phyloP scores from a whole-genome alignment of 2,888 invertebrate species.

The Stegana nigrithorax region DNA sequence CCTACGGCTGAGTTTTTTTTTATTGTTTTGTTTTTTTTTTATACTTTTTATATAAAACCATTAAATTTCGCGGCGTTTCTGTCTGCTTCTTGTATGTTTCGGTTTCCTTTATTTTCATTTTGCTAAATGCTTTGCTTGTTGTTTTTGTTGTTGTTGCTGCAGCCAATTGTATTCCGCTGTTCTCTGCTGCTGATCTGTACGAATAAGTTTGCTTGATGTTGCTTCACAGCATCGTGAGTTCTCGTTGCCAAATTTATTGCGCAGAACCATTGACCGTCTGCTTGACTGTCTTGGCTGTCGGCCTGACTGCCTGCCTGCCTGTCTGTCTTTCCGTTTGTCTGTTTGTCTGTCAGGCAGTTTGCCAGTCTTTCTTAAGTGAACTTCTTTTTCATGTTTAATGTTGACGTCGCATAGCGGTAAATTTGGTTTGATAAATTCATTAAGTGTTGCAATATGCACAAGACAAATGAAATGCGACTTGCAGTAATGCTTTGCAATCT shows the following conservation, averaged over 20 bases:
- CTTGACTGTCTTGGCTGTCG: not conserved
- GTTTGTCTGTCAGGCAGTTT: not conserved
- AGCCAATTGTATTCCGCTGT: not conserved
- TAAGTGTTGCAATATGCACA: not conserved
- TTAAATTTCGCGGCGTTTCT: not conserved
- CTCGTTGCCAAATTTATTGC: constrained; percentile 6
- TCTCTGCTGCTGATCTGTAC: not conserved
- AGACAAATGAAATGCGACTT: too few species aligned
- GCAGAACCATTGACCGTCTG: too few species aligned
- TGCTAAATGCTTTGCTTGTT: not conserved
- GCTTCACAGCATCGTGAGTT: not conserved
- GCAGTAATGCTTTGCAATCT: too few species aligned
- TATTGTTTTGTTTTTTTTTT: not conserved
- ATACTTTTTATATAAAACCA: not conserved
- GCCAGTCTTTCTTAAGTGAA: not conserved
- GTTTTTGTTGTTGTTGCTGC: not conserved
- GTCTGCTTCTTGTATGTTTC: not conserved
- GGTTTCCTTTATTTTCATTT: not conserved
- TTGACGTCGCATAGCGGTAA: constrained; percentile 8
- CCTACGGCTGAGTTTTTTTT: not conserved
- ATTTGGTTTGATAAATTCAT: constrained; percentile 2
- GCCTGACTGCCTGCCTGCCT: not conserved
- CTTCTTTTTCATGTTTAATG: constrained; percentile 9
- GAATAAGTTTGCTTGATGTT: too few species aligned
- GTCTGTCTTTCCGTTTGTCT: not conserved